Percentiles rank a stretch among this genome's conserved stretches.
Evolutionary conservation across 2,113 vertebrate genomes (phyloP).

Genomic region (Mus spicilegus): DNA sequence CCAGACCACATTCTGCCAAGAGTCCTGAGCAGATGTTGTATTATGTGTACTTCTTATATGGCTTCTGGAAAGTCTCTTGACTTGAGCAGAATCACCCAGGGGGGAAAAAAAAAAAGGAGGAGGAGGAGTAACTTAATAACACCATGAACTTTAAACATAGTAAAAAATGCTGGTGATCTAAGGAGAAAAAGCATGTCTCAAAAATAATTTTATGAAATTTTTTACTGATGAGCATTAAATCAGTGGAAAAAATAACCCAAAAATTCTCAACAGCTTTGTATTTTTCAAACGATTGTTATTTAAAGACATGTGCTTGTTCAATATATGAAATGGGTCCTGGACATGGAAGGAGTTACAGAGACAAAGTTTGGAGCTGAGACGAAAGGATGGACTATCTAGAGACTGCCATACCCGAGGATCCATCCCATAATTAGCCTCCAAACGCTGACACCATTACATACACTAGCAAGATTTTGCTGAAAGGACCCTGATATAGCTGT

Average conservation of each 20-base stretch:
- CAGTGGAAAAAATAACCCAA: not conserved
- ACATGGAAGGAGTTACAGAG: too few relatives aligned
- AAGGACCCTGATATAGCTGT: too few relatives aligned
- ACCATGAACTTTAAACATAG: not conserved
- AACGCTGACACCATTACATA: too few relatives aligned
- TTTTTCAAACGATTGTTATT: not conserved
- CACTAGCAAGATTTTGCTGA: too few relatives aligned
- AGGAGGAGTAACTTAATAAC: not conserved
- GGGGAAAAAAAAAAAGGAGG: not conserved
- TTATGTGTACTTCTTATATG: not conserved
- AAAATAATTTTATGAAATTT: not conserved
- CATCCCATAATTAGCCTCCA: too few relatives aligned
- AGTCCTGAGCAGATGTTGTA: not conserved
- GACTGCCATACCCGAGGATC: too few relatives aligned
- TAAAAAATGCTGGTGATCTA: not conserved
- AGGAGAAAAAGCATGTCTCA: not conserved
- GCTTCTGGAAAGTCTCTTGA: not conserved
- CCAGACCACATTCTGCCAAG: not conserved
- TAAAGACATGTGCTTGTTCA: not conserved
- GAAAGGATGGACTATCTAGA: too few relatives aligned
- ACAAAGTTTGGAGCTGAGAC: too few relatives aligned
- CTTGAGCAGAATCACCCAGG: not conserved
- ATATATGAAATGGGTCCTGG: not conserved
- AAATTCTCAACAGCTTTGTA: not conserved
- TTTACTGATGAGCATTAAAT: not conserved